Base-by-base conservation (phyloP, 2,797 vertebrate genomes). In the Melanogrammus aeglefinus region DNA sequence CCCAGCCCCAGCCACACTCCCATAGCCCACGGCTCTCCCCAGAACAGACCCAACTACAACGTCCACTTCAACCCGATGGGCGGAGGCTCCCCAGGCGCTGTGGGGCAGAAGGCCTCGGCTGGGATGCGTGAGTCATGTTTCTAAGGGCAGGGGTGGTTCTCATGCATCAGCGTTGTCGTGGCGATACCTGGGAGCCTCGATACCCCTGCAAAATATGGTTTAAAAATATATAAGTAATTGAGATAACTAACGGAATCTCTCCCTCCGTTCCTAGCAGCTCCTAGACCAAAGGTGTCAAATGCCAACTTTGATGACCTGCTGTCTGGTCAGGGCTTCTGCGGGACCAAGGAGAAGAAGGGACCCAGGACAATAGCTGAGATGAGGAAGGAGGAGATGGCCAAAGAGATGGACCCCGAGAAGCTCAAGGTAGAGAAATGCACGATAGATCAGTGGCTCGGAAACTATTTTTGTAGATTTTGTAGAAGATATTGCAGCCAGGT, bases 321-420 rank as follows among this genome's bases (percentile, higher is more conserved):
- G 75, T 98, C 96, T 21, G 95, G 95, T 81, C 97, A 99, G 92
- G 97, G 97, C 51, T 99, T 99, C 88, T 95, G 96, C 29, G 97
- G 97, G 47, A 88, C 95, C 87, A 99, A 96, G 90, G 97, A 99
- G 76, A 98, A 95, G 91, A 98, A 95, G 85, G 97, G 97, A 0
- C 97, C 97, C 80, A 95, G 95, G 91, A 99, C 98, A 80, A 99
- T 99, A 91, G 97, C 97, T 74, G 98, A 99, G 92, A 99, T 99
- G 98, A 96, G 98, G 88, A 99, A 99, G 90, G 98, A 99, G 88
- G 97, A 99, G 90, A 96, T 99, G 97, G 96, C 97, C 77, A 99
- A 97, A 92, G 98, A 99, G 87, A 98, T 99, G 97, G 98, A 99
- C 86, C 98, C 98, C 0, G 98, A 99, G 86, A 99, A 96, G 90